phyloP scores from a whole-genome alignment of 2,113 vertebrate species.

The Andinoacara biseriatus region DNA sequence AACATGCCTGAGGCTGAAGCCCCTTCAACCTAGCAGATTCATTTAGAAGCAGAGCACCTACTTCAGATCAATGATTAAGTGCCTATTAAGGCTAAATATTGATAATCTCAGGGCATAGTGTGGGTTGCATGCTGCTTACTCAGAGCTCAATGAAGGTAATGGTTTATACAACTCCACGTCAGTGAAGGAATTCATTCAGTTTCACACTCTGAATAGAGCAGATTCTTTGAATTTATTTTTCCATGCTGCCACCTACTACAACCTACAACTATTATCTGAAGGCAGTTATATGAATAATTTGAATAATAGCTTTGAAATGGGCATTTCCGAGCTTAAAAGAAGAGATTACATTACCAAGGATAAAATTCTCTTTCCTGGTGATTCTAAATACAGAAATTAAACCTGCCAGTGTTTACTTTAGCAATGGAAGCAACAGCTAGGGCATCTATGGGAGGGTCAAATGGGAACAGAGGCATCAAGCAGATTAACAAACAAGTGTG shows the following conservation, averaged over 20 bases:
- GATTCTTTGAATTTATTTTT: background rate
- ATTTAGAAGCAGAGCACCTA: slow-evolving; percentile 3
- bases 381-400: background rate
- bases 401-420: background rate
- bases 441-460: background rate
- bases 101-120: background rate
- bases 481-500: background rate
- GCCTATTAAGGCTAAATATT: slow-evolving; percentile 16
- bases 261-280: background rate
- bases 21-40: slow-evolving; percentile 9
- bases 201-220: background rate
- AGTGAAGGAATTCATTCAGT: background rate
- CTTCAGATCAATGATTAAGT: slow-evolving; percentile 25
- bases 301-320: background rate
- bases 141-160: background rate
- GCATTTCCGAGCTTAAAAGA: background rate
- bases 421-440: background rate
- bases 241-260: background rate
- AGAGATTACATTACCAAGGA: background rate
- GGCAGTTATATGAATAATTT: background rate
- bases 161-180: background rate
- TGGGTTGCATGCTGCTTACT: slow-evolving; percentile 9
- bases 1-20: slow-evolving; percentile 20
- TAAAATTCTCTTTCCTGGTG: background rate
- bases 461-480: background rate